A percentile compares a stretch with the other conserved stretches of the same genome.
These are phyloP conservation scores for Petrolisthes manimaculis DNA, from an alignment of 2,888 invertebrate genomes.

Conservation along the genomic window DNA sequence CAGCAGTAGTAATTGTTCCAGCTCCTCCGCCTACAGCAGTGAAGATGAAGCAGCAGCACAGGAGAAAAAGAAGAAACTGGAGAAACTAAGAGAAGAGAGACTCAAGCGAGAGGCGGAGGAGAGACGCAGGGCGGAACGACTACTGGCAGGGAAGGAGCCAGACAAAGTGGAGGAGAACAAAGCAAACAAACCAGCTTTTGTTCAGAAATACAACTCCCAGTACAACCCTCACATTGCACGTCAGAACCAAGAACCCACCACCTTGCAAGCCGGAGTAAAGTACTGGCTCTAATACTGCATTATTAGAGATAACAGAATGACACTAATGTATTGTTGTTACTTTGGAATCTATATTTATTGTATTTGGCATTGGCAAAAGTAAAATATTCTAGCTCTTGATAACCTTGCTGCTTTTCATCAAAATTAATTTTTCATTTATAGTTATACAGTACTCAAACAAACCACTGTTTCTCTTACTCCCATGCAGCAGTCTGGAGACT, in stretches of 20 bases:
- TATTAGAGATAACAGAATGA: no score
- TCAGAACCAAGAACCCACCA: conserved; percentile 67
- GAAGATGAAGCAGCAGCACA: conserved; percentile 68
- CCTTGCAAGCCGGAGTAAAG: conserved; percentile 47
- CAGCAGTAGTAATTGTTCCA: conserved; percentile 9
- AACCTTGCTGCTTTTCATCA: neutral
- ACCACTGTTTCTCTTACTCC: neutral
- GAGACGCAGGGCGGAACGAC: conserved; percentile 77
- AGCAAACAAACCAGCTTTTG: conserved; percentile 70
- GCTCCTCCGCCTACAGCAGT: neutral
- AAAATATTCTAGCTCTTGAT: neutral
- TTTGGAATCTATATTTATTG: no score
- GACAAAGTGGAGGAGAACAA: conserved; percentile 66
- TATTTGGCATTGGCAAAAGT: neutral
- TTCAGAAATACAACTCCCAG: conserved; percentile 93
- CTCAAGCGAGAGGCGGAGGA: conserved; percentile 86
- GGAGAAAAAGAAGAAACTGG: conserved; percentile 73
- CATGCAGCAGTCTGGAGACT: neutral
- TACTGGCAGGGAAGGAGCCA: conserved; percentile 76
- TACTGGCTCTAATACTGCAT: conserved; percentile 47
- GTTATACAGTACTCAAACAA: neutral
- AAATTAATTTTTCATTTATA: neutral
- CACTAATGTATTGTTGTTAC: no score
- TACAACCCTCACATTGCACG: conserved; percentile 83
- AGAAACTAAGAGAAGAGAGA: conserved; percentile 82